Conservation (phyloP, 2,888 invertebrate genomes). For the Morpho achilles region DNA sequence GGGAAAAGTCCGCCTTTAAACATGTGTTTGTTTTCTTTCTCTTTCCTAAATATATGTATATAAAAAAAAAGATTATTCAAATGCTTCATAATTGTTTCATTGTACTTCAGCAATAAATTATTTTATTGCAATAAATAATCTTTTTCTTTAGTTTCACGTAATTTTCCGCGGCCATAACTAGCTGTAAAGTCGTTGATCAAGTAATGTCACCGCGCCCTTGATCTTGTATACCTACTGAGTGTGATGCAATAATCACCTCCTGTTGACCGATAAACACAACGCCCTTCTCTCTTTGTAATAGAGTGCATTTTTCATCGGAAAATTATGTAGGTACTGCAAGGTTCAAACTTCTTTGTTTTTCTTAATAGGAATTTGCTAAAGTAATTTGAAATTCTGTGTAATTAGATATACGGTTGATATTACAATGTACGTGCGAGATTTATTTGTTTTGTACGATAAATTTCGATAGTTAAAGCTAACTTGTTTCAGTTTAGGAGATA, state of each 20-base stretch:
- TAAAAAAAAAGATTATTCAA: too few species aligned
- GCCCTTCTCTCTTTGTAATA: background rate
- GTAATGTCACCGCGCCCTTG: slow-evolving; percentile 15
- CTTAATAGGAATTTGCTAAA: background rate
- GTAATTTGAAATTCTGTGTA: background rate
- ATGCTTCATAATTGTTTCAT: too few species aligned
- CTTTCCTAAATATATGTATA: too few species aligned
- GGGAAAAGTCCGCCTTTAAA: too few species aligned
- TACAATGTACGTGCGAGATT: background rate
- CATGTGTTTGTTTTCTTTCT: too few species aligned
- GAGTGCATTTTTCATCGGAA: background rate
- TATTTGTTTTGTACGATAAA: slow-evolving; percentile 8
- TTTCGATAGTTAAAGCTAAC: slow-evolving; percentile 10
- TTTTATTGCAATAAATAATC: too few species aligned
- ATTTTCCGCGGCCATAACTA: background rate
- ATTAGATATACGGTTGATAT: background rate
- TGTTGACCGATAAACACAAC: slow-evolving; percentile 8
- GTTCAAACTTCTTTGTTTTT: slow-evolving; percentile 5
- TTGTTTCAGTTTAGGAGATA: too few species aligned
- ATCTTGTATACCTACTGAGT: slow-evolving; percentile 19
- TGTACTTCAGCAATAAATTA: too few species aligned
- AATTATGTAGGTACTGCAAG: slow-evolving; percentile 1
- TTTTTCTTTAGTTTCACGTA: background rate
- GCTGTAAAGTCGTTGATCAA: slow-evolving; percentile 6
- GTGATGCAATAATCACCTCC: slow-evolving; percentile 22